phyloP scores from a whole-genome alignment of 1,140 invertebrate genomes.

The Heliconius himera region DNA sequence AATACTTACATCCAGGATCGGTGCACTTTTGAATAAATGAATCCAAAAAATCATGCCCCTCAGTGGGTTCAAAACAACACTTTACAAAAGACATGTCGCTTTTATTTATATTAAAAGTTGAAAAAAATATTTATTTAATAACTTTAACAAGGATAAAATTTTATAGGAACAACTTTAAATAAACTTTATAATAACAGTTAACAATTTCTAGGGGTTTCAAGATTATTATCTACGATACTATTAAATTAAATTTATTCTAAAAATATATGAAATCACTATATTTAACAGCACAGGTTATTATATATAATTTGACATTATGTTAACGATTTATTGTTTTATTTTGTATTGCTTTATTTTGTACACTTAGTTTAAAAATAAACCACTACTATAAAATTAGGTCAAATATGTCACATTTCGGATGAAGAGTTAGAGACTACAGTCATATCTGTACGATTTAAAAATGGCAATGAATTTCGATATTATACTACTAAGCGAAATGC shows the following conservation, averaged over 20 bases:
- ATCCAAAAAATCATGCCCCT: constrained; percentile 88
- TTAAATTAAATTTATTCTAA: constrained; percentile 33
- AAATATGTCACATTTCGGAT: constrained; percentile 60
- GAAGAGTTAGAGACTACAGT: constrained; percentile 25
- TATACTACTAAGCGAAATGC: constrained; percentile 41
- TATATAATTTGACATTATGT: constrained; percentile 7
- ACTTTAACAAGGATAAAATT: constrained; percentile 37
- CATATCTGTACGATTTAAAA: constrained; percentile 35
- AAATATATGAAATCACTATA: constrained; percentile 24
- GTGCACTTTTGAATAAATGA: constrained; percentile 89
- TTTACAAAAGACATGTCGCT: constrained; percentile 86
- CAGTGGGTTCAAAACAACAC: constrained; percentile 88
- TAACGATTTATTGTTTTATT: background rate
- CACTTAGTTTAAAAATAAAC: constrained; percentile 41
- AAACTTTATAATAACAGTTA: constrained; percentile 23
- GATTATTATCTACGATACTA: constrained; percentile 22
- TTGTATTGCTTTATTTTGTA: constrained; percentile 43
- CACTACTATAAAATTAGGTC: constrained; percentile 53
- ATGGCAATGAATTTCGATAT: constrained; percentile 51
- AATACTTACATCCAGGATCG: constrained; percentile 90
- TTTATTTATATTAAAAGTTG: background rate
- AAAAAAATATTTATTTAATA: constrained; percentile 20
- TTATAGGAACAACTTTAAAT: constrained; percentile 28
- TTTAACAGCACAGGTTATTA: constrained; percentile 7
- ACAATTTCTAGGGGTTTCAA: constrained; percentile 14